Conservation (phyloP, 2,888 invertebrate genomes). For the Limnephilus auricula region DNA sequence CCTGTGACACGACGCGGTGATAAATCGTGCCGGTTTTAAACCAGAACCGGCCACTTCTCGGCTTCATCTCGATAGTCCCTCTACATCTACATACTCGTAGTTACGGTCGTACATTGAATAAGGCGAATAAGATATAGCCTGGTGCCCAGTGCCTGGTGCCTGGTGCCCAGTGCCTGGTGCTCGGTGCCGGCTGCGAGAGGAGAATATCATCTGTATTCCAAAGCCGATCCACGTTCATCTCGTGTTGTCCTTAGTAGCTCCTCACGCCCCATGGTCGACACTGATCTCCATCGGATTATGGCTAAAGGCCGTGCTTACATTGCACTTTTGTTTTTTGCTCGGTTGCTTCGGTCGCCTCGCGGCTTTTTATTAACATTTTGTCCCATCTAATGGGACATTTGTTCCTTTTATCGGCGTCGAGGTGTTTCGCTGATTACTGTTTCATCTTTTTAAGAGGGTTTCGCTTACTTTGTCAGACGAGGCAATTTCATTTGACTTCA, state of each 20-base stretch:
- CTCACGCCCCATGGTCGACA: slow-evolving; percentile 25
- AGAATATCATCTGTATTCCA: not conserved
- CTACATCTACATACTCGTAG: not conserved
- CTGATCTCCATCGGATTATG: slow-evolving; percentile 42
- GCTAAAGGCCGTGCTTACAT: slow-evolving; percentile 43
- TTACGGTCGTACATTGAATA: not conserved
- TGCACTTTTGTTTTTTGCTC: slow-evolving; percentile 35
- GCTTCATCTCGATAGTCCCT: not conserved
- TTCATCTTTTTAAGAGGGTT: not conserved
- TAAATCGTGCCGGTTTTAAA: not conserved
- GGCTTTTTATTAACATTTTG: slow-evolving; percentile 13
- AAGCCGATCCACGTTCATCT: not conserved
- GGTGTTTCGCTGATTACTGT: not conserved
- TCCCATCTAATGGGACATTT: slow-evolving; percentile 5
- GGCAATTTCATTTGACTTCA: not conserved
- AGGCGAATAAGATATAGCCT: not conserved
- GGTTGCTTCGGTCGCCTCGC: not conserved
- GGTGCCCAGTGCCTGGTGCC: not conserved
- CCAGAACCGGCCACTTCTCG: not conserved
- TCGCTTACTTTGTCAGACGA: not conserved
- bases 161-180: not conserved
- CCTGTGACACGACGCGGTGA: not conserved
- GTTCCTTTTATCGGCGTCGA: not conserved
- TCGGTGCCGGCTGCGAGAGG: not conserved
- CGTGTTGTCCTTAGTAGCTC: slow-evolving; percentile 5